These are phyloP conservation scores for Poeciliopsis turneri DNA, from an alignment of 2,797 vertebrate genomes.

Conservation along the genomic window DNA sequence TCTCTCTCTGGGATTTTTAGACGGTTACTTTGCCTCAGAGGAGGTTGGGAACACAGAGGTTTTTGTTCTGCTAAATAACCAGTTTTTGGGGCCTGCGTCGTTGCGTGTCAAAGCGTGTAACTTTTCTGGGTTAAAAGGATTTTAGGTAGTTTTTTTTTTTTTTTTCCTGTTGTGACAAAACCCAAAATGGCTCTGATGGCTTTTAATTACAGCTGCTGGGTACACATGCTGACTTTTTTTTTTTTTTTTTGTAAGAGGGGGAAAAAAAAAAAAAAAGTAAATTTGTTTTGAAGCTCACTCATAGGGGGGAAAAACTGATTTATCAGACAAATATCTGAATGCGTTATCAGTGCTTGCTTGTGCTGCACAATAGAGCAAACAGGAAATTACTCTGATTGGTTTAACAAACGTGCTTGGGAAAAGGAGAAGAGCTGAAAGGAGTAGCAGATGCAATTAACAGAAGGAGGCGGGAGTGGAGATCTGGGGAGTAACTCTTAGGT, in stretches of 20 bases:
- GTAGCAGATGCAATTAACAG: slow-evolving; percentile 21
- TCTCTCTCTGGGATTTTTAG: slow-evolving; percentile 46
- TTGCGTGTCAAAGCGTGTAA: background rate
- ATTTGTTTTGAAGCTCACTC: background rate
- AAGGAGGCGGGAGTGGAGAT: slow-evolving; percentile 3
- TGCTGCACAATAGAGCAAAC: slow-evolving; percentile 40
- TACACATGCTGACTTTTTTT: background rate
- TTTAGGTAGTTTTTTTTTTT: background rate
- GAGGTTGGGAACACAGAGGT: slow-evolving; percentile 42
- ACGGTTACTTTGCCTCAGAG: slow-evolving; percentile 35
- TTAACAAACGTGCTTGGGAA: slow-evolving; percentile 25
- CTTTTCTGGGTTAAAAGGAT: background rate
- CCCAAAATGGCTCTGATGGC: background rate
- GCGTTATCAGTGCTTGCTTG: slow-evolving; percentile 5
- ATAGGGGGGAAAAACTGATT: background rate
- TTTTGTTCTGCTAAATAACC: slow-evolving; percentile 36
- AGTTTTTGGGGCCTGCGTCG: slow-evolving; percentile 9
- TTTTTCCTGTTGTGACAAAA: background rate
- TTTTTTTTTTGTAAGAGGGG: background rate
- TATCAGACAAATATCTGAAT: slow-evolving; percentile 3
- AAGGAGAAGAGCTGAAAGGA: slow-evolving; percentile 38
- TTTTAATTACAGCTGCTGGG: slow-evolving; percentile 12
- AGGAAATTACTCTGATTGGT: slow-evolving; percentile 64
- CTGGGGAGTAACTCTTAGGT: background rate
- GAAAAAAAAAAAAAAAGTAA: too few relatives aligned